Percentiles rank a stretch among this genome's conserved stretches.
Conservation (phyloP, 2,888 invertebrate genomes). For the Trachelus tabidus region DNA sequence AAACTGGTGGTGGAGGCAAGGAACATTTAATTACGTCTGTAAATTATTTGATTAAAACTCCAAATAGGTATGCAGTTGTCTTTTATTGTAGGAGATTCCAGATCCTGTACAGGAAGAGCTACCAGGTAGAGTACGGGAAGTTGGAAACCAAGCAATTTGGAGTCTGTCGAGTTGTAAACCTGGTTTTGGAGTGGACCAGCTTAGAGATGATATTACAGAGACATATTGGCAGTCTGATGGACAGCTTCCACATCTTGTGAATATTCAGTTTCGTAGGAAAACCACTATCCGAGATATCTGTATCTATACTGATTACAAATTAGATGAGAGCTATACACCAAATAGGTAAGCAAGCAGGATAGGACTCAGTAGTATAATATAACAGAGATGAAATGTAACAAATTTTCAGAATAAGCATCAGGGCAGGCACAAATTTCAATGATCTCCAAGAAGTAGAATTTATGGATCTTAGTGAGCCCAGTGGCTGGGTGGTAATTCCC, state of each 20-base stretch:
- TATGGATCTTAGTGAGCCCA: slow-evolving; percentile 92
- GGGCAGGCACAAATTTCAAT: slow-evolving; percentile 96
- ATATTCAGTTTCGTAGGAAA: slow-evolving; percentile 95
- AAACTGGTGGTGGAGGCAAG: slow-evolving; percentile 39
- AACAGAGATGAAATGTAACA: slow-evolving; percentile 45
- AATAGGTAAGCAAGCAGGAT: slow-evolving; percentile 70
- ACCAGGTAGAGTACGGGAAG: slow-evolving; percentile 79
- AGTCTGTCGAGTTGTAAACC: slow-evolving; percentile 98
- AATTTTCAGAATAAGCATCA: slow-evolving; percentile 79
- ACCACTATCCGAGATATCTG: slow-evolving; percentile 95
- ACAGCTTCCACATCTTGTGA: slow-evolving; percentile 96
- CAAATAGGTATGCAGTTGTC: neutral
- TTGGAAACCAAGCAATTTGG: slow-evolving; percentile 96
- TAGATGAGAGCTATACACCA: slow-evolving; percentile 99
- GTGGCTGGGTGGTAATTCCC: slow-evolving; percentile 96
- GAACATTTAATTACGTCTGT: neutral
- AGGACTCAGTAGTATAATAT: neutral
- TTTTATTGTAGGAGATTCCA: neutral
- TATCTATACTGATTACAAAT: slow-evolving; percentile 96
- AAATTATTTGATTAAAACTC: neutral
- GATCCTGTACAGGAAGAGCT: slow-evolving; percentile 73
- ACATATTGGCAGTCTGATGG: slow-evolving; percentile 99
- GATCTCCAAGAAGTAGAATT: slow-evolving; percentile 96
- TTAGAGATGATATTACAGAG: slow-evolving; percentile 94
- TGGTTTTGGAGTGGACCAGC: slow-evolving; percentile 97